Percentiles rank a stretch among this genome's conserved stretches.
These are phyloP conservation scores for Sclerodermus sp. DNA, from an alignment of 2,888 invertebrate species.

Conservation along the genomic window DNA sequence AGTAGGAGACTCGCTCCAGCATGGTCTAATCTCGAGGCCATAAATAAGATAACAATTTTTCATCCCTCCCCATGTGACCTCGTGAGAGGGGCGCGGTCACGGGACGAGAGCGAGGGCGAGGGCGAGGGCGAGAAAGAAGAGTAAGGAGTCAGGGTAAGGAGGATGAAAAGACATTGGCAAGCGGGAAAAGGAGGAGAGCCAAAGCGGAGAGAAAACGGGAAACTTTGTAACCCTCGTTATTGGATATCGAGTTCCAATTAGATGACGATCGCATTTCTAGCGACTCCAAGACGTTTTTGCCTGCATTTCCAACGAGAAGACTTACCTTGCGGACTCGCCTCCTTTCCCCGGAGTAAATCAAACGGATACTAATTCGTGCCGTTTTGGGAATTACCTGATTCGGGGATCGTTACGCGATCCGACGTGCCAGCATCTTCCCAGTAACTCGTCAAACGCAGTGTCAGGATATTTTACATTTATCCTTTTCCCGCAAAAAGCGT, in stretches of 20 bases:
- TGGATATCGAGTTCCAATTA: slow-evolving; percentile 55
- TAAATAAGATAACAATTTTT: slow-evolving; percentile 56
- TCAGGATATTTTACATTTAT: slow-evolving; percentile 7
- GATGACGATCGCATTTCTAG: slow-evolving; percentile 53
- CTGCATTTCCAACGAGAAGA: slow-evolving; percentile 35
- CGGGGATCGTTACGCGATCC: slow-evolving; percentile 25
- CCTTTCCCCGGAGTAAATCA: slow-evolving; percentile 44
- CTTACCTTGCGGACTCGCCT: slow-evolving; percentile 23
- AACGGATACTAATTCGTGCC: slow-evolving; percentile 47
- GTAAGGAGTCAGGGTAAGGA: neutral
- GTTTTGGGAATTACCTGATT: slow-evolving; percentile 47
- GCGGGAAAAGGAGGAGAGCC: slow-evolving; percentile 13
- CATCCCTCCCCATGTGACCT: slow-evolving; percentile 32
- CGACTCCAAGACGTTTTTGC: slow-evolving; percentile 33
- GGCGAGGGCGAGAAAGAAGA: slow-evolving; percentile 9
- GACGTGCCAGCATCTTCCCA: slow-evolving; percentile 16
- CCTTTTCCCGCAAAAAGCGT: too few species aligned
- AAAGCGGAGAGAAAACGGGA: slow-evolving; percentile 38
- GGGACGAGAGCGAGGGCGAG: slow-evolving; percentile 8
- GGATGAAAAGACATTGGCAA: slow-evolving; percentile 1
- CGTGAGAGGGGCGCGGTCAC: slow-evolving; percentile 26
- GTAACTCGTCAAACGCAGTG: slow-evolving; percentile 11
- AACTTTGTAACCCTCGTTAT: slow-evolving; percentile 54
- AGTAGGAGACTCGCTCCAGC: slow-evolving; percentile 30
- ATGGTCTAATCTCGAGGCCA: slow-evolving; percentile 44